Conservation (phyloP, 2,797 vertebrate genomes). For the Eurystomus glaucurus region DNA sequence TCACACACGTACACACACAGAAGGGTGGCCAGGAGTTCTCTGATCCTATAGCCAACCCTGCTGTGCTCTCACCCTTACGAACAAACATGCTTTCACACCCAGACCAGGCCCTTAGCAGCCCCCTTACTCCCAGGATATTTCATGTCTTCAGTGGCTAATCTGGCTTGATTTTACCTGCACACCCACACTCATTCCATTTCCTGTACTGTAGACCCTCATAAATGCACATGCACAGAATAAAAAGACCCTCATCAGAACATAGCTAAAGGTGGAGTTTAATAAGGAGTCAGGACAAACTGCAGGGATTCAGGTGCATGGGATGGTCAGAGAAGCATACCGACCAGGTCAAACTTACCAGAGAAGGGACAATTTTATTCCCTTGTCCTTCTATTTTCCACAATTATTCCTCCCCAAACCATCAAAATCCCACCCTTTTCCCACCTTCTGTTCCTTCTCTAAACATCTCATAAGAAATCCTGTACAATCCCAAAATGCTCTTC, state of each 20-base stretch:
- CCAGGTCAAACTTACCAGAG: rapidly evolving
- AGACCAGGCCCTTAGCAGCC: not conserved
- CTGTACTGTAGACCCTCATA: not conserved
- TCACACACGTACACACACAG: too few species aligned
- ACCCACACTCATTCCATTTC: not conserved
- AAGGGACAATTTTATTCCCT: not conserved
- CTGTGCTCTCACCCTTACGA: not conserved
- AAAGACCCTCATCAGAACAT: not conserved
- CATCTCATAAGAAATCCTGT: not conserved
- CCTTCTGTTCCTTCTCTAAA: not conserved
- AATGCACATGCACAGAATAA: not conserved
- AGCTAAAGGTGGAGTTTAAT: not conserved
- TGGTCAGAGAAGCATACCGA: not conserved
- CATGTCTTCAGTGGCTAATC: not conserved
- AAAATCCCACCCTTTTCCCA: not conserved
- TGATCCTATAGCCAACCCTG: rapidly evolving
- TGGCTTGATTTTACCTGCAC: rapidly evolving
- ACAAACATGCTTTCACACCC: not conserved
- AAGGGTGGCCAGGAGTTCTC: not conserved
- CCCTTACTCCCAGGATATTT: not conserved
- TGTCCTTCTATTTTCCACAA: not conserved
- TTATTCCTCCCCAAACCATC: not conserved
- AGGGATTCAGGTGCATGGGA: not conserved
- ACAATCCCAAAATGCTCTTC: not conserved
- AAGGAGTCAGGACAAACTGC: not conserved